Evolutionary conservation across 2,888 invertebrate genomes (phyloP), one percentile per base, ranked within the genome.

Genomic region (Bruchidius siliquastri): DNA sequence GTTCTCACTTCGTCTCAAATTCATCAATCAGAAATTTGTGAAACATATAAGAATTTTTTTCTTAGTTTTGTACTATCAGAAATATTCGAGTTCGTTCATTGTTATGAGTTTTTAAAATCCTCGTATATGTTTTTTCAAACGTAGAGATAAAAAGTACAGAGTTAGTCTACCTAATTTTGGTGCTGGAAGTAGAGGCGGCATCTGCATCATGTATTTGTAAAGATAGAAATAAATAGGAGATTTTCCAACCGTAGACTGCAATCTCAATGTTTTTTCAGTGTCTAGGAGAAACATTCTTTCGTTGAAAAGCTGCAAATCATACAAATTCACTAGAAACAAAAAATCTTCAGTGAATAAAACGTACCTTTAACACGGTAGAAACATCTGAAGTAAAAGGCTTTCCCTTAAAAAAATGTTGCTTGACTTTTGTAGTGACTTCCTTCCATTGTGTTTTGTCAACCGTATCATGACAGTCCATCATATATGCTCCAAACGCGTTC

Each of bases 251-350:
- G 79, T 73, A 13, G 82, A 77, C 69, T 84, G 84, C 21, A 80
- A 21, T 74, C 81, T 79, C 20, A 82, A 67, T 0, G 83, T 78
- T 72, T 78, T 77, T 74, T 83, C 83, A 2, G 79, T 73, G 71
- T 80, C 81, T 4, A 79, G 71, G 3, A 81, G 82, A 89, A 92
- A 71, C 88, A 87, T 82, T 90, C 92, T 86, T 82, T 93, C 93
- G 0, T 91, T 88, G 4, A 91, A 88, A 78, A 93, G 88, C 87
- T 91, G 84, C 73, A 49, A 26, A 26, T 8, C 2, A 26, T 8
- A 26, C 26, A 26, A 26, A 8, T 26, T 2, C 26, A 26, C 2
- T 8, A 8, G 26, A 26, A 8, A 4, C 8, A 26, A 26, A 26
- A 49, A 49, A 49, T n/a, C n/a, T n/a, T n/a, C 49, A 8, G 13